Conservation (phyloP, 2,113 vertebrate genomes). For the Oryctolagus cuniculus region DNA sequence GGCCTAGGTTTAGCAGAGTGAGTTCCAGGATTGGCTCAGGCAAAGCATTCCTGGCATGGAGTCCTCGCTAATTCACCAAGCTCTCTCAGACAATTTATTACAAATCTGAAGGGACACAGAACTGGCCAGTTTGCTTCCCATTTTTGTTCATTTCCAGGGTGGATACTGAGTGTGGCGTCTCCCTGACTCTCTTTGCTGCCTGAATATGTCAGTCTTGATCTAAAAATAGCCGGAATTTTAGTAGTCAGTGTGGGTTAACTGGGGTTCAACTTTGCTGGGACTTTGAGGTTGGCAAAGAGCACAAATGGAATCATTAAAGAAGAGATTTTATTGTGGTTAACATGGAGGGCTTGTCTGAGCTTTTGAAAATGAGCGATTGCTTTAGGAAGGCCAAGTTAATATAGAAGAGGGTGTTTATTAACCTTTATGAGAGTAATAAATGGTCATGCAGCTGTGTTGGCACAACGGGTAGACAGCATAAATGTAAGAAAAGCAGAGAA, state of each 20-base stretch:
- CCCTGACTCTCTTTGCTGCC: slow-evolving; percentile 65
- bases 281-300: background rate
- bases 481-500: background rate
- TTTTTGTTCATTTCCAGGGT: slow-evolving; percentile 73
- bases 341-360: background rate
- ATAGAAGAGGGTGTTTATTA: slow-evolving; percentile 26
- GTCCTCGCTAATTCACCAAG: slow-evolving; percentile 66
- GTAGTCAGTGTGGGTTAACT: background rate
- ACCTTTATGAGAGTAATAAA: background rate
- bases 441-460: background rate
- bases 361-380: background rate
- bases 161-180: slow-evolving; percentile 57
- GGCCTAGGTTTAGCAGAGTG: slow-evolving; percentile 47
- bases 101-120: slow-evolving; percentile 56
- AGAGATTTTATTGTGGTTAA: slow-evolving; percentile 22
- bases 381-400: slow-evolving; percentile 18
- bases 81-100: slow-evolving; percentile 67
- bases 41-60: slow-evolving; percentile 50
- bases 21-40: slow-evolving; percentile 46
- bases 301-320: background rate
- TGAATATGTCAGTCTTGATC: slow-evolving; percentile 57
- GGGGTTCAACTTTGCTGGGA: slow-evolving; percentile 32
- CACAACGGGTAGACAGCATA: background rate
- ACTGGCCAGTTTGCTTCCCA: slow-evolving; percentile 38
- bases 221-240: slow-evolving; percentile 68